Conservation (phyloP, 2,888 invertebrate genomes). For the Seira musarum region DNA sequence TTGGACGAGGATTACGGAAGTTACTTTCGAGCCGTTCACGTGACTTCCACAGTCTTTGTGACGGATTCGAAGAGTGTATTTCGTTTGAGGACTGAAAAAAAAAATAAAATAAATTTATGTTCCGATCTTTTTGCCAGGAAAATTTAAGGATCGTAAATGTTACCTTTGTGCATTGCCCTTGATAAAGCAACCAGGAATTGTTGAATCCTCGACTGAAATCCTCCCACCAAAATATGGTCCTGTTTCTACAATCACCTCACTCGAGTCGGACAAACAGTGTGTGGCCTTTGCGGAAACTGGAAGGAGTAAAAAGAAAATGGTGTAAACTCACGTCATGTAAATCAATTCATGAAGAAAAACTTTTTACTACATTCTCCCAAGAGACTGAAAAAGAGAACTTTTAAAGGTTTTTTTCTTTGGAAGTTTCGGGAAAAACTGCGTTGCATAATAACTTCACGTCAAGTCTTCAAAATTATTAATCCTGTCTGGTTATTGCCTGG, state of each 20-base stretch:
- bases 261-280: constrained; percentile 84
- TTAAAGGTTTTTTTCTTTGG: too few relatives aligned
- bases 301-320: constrained; percentile 57
- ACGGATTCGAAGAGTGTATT: constrained; percentile 82
- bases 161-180: constrained; percentile 80
- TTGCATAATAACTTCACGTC: too few relatives aligned
- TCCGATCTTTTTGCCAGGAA: too few relatives aligned
- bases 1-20: constrained; percentile 87
- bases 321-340: too few relatives aligned
- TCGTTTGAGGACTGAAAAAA: constrained; percentile 80
- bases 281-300: constrained; percentile 88
- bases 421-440: too few relatives aligned
- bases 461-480: too few relatives aligned
- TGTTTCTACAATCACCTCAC: constrained; percentile 87
- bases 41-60: constrained; percentile 81
- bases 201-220: constrained; percentile 80
- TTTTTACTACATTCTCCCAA: too few relatives aligned
- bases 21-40: constrained; percentile 84
- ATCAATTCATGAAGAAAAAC: too few relatives aligned
- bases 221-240: constrained; percentile 87
- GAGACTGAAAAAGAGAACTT: too few relatives aligned
- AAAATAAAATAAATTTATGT: too few relatives aligned
- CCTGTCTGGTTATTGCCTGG: too few relatives aligned
- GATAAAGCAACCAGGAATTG: constrained; percentile 79
- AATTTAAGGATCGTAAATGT: too few relatives aligned